These are phyloP conservation scores for Steinernema feltiae DNA, from an alignment of 1,140 invertebrate species.

Conservation along the genomic window DNA sequence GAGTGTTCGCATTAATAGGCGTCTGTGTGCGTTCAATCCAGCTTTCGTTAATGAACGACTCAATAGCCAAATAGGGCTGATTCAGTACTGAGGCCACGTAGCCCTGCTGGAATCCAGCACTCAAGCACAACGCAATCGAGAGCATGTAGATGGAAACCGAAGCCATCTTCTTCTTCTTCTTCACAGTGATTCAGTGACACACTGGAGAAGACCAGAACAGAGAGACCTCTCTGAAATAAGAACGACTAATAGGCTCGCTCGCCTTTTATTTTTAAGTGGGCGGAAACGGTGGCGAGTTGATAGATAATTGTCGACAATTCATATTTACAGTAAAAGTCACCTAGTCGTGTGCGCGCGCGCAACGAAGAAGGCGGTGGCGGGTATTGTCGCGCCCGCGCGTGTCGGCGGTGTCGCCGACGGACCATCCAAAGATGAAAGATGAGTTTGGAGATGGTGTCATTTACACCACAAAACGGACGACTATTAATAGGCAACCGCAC, in stretches of 20 bases:
- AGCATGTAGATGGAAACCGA: constrained; percentile 33
- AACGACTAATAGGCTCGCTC: neutral
- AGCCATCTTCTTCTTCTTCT: constrained; percentile 32
- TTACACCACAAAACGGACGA: neutral
- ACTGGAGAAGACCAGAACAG: neutral
- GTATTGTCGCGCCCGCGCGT: neutral
- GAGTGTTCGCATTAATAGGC: constrained; percentile 21
- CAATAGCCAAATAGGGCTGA: constrained; percentile 38
- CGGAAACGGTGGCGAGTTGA: neutral
- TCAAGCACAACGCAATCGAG: constrained; percentile 35
- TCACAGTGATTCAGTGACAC: too few relatives aligned
- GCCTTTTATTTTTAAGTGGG: neutral
- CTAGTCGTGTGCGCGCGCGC: neutral
- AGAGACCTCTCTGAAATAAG: neutral
- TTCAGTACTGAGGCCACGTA: constrained; percentile 41
- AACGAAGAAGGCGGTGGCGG: neutral
- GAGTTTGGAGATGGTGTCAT: neutral
- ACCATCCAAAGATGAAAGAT: constrained; percentile 8
- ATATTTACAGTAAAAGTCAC: neutral
- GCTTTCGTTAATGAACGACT: constrained; percentile 34
- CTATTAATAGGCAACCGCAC: neutral
- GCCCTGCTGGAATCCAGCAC: constrained; percentile 37
- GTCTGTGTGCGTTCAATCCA: constrained; percentile 32
- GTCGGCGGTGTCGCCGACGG: neutral
- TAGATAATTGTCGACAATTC: neutral